These are phyloP conservation scores for Platichthys stellatus DNA, from an alignment of 2,113 vertebrate genomes.

Conservation along the genomic window DNA sequence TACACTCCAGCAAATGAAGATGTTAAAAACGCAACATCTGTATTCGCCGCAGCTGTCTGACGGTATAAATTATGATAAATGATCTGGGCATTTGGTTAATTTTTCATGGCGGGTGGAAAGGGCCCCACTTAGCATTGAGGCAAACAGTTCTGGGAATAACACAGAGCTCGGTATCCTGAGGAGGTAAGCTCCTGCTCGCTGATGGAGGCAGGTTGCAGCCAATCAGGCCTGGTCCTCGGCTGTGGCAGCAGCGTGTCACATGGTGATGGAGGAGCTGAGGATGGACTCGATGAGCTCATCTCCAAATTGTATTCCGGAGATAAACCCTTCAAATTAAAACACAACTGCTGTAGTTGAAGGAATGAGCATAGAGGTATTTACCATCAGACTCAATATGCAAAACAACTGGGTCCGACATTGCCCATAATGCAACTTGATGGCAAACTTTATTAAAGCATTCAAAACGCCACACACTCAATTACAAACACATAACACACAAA, in stretches of 20 bases:
- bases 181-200: background rate
- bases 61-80: conserved; percentile 53
- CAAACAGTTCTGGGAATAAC: conserved; percentile 22
- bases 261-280: background rate
- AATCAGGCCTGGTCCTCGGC: background rate
- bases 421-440: no score
- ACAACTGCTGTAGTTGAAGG: background rate
- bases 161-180: background rate
- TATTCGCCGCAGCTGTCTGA: conserved; percentile 38
- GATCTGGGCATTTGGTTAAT: conserved; percentile 14
- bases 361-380: background rate
- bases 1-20: conserved; percentile 35
- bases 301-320: no score
- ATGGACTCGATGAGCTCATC: background rate
- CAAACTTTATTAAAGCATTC: no score
- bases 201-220: no score
- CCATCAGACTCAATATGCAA: no score
- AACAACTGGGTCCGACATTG: no score
- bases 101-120: conserved; percentile 17
- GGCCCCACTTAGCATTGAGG: conserved; percentile 9
- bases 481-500: no score
- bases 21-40: conserved; percentile 48
- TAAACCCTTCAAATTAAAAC: no score
- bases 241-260: no score
- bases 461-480: no score